Evolutionary conservation across 2,797 vertebrate genomes (phyloP), one percentile per base, ranked within the genome.

Genomic region (Brachyalestes nurse): DNA sequence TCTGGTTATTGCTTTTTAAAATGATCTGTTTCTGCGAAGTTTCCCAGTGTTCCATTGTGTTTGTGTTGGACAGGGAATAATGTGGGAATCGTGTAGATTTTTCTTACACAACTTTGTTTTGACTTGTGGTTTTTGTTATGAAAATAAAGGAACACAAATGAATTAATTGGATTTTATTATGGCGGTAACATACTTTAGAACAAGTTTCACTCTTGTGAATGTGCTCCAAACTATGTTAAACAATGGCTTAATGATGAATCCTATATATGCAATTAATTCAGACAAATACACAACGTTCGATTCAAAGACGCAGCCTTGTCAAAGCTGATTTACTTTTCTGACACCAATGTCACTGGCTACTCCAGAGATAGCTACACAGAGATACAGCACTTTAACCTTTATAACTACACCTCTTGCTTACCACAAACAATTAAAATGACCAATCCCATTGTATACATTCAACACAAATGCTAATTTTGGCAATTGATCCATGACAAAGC

Each of bases 91-190:
- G 92, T 94, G 92, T 93, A 94, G 90, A 93, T 94, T 93, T 93
- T 95, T 94, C 90, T 91, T 95, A 94, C 91, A 93, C 89, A 81
- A 90, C 89, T 94, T 94, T 93, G 92, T 94, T 95, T 94, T 88
- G 90, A 91, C 88, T 5, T 57, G 91, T 91, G 92, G 55, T 90
- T 93, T 94, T 95, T 93, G 89, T 93, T 95, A 93, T 87, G 90
- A 92, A 94, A 90, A 94, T 93, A 93, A 90, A 91, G 84, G 82
- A 92, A 88, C 88, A 92, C 89, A 89, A 90, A 91, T 88, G 85
- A 86, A 28, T 49, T 58, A 79, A 86, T 75, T 10, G 72, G 66
- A 45, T 47, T 69, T 82, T 80, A 78, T 83, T 86, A 34, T 69
- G 14, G 28, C 38, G 21, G 25, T 69, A 42, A 45, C 34, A 77